Base-by-base conservation (phyloP, 2,888 invertebrate genomes). In the Drosophila yooni region DNA sequence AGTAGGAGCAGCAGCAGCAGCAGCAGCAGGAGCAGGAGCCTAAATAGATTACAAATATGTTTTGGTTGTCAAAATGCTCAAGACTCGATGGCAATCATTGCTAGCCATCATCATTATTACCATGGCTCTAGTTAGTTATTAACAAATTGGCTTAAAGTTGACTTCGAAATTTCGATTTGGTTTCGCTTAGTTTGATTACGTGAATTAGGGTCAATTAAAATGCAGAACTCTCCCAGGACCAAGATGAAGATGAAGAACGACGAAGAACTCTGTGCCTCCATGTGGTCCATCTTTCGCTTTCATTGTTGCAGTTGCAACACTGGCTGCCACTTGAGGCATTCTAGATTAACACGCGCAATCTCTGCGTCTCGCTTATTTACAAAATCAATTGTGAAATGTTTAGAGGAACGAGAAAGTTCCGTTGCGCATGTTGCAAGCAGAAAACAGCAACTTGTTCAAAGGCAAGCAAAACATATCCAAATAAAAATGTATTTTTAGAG, bases 31-130 rank as follows among this genome's bases (percentile, higher is more conserved):
- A 31, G 51, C 15, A 46, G 56, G 58, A 76, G 70, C 58, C 84
- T 87, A 89, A 87, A 74, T 70, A 58, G 88, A 84, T 85, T 87
- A 89, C 63, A 67, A 83, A 81, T 77, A 80, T 77, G 71, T 80
- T 84, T 72, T 71, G 72, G 87, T 76, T 83, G 73, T 51, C 48
- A 21, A 21, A 48, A 53, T 52, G 21, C 31, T 21, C 40, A 21
- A n/a, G 57, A 43, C 63, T 36, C 21, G 57, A 43, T 6, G 34
- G 29, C 61, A n/a, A 62, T 63, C 34, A 10, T 25, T 10, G 11
- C 3, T n/a, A 46, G 21, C 10, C 51, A 33, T 27, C 27, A 25
- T 13, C 33, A 34, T 21, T 33, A 52, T 54, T 0, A 13, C 33
- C 29, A 34, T 51, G 15, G 40, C 33, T n/a, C 40, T 46, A 25